Base-by-base conservation (phyloP, 2,797 vertebrate genomes). In the Synaphobranchus kaupii region DNA sequence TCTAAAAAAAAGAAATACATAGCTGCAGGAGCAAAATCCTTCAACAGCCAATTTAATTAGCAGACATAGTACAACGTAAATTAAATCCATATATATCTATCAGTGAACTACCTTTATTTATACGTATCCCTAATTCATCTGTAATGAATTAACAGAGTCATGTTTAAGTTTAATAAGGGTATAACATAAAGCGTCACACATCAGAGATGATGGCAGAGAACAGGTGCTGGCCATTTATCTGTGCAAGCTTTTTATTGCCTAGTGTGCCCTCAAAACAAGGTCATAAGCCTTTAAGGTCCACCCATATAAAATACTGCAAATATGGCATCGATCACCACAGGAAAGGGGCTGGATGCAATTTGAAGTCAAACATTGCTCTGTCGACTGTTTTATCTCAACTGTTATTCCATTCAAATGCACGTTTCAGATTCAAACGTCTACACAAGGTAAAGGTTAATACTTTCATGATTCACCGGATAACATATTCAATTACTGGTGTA, bases 331-430 rank as follows among this genome's bases (percentile, higher is more conserved):
- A 73, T 60, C 58, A 82, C 5, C 44, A 56, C 48, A 54, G 54
- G 81, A 81, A 86, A 63, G 54, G 10, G 82, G 48, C 34, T 81
- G 56, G 54, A 50, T 73, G n/a, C 73, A 80, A 58, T 68, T 85
- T 39, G 50, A 39, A 25, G 34, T 66, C 22, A 68, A 44, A 44
- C 31, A 15, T 13, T 39, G 17, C n/a, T 54, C 48, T 28, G 68
- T 86, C 76, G 31, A 54, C 13, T 48, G 52, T 80, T 56, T 86
- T 56, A 85, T 6, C 60, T 50, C 17, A 22, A 13, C n/a, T 85
- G 76, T 1, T 3, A 83, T n/a, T 3, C n/a, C n/a, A 58, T 58
- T 82, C 10, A 28, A 22, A 44, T 22, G 71, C 71, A 34, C 5
- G 34, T 80, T 44, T 63, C 56, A 84, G 39, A 84, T 39, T 58